Conservation (phyloP, 2,888 invertebrate species). For the Drosophila tripunctata region DNA sequence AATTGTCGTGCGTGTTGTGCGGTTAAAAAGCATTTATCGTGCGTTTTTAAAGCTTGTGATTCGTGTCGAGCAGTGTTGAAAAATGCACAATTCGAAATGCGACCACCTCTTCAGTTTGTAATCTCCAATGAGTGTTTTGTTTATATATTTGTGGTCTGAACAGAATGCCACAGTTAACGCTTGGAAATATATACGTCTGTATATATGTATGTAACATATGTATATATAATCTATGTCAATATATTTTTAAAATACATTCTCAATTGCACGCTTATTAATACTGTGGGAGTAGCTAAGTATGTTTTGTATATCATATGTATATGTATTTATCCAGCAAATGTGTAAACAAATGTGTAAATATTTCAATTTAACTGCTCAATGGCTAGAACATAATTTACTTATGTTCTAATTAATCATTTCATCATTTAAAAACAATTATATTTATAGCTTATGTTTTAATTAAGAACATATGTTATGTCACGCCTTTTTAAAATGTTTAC, state of each 20-base stretch:
- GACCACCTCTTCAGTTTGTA: not conserved
- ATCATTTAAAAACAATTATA: conserved; percentile 23
- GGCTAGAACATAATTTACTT: conserved; percentile 18
- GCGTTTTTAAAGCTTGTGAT: conserved; percentile 9
- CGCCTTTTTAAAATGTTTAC: conserved; percentile 40
- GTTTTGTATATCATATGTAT: not conserved
- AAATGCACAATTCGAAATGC: not conserved
- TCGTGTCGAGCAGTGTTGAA: conserved; percentile 10
- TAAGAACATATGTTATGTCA: conserved; percentile 74
- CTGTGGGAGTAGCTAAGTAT: conserved; percentile 42
- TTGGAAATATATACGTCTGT: conserved; percentile 27
- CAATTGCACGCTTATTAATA: conserved; percentile 56
- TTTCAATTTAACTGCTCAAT: conserved; percentile 26
- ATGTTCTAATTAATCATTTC: conserved; percentile 12
- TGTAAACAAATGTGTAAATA: conserved; percentile 27
- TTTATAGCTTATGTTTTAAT: conserved; percentile 55
- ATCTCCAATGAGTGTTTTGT: not conserved
- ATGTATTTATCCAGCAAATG: conserved; percentile 26
- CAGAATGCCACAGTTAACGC: conserved; percentile 14
- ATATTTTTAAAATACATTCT: conserved; percentile 26
- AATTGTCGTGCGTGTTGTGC: conserved; percentile 12
- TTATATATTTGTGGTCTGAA: not conserved
- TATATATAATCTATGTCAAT: too few relatives aligned
- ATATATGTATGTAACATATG: too few relatives aligned
- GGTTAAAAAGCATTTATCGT: conserved; percentile 1